Evolutionary conservation across 2,113 vertebrate species (phyloP), one percentile per base, ranked within the genome.

Genomic region (Brachyistius frenatus): DNA sequence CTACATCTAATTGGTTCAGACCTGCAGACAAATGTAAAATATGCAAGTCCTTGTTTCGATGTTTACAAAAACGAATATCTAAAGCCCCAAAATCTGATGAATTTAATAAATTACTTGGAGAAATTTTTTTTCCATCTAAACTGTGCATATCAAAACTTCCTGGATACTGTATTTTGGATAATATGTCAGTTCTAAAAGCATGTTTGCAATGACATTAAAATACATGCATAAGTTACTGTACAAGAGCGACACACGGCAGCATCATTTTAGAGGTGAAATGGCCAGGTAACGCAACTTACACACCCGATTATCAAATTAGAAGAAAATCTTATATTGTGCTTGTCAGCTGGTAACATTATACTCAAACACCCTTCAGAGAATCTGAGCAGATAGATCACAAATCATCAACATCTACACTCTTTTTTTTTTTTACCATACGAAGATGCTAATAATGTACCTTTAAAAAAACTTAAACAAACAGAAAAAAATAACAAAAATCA

Each of bases 171-270:
- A 44, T 76, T 86, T 65, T 54, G 72, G 84, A 90, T 75, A 66
- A 74, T 76, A 54, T 80, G 78, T 77, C 72, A 73, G 67, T 76
- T 85, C 62, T 86, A 74, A 65, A 86, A 71, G 73, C 73, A 85
- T 85, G 85, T 84, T 89, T 90, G 88, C 66, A 84, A 82, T 91
- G 80, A 84, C 86, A 87, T 90, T 79, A 86, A 86, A 85, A 85
- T 76, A 90, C 89, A 90, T 86, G 76, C 90, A 93, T 94, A 94
- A 92, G 89, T 94, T 94, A 93, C 91, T 93, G 91, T 93, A 94
- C 92, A 95, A 83, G 86, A 86, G 76, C 79, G 80, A 78, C 83
- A 62, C 8, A 65, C 80, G 76, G 80, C 62, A 72, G 77, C 80
- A 49, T 62, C 44, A 41, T 58, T 80, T 80, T 66, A 81, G 74